These are phyloP conservation scores for Orthosia cruda DNA, from an alignment of 2,888 invertebrate genomes.

Conservation along the genomic window DNA sequence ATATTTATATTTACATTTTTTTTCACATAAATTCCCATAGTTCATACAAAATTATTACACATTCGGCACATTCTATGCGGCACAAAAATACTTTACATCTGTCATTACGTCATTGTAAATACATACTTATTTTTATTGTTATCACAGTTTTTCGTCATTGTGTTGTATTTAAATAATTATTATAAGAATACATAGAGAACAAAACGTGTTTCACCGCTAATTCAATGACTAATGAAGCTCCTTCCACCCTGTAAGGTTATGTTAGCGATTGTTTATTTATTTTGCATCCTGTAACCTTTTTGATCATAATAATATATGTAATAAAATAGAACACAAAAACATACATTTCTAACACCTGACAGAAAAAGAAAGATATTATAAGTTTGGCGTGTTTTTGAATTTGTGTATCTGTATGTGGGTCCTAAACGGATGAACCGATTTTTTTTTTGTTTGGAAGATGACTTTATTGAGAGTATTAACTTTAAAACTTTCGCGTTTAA, in stretches of 20 bases:
- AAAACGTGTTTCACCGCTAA: constrained; percentile 30
- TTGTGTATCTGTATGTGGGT: too few relatives aligned
- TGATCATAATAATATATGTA: too few relatives aligned
- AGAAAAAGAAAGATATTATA: too few relatives aligned
- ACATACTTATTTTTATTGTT: constrained; percentile 65
- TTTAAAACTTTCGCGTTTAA: too few relatives aligned
- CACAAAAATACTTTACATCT: constrained; percentile 43
- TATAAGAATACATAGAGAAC: constrained; percentile 30
- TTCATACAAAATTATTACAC: constrained; percentile 58
- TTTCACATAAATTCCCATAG: constrained; percentile 48
- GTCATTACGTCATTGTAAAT: constrained; percentile 46
- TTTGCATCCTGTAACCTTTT: background rate
- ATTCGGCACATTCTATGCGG: constrained; percentile 57
- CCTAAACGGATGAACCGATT: too few relatives aligned
- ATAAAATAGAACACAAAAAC: too few relatives aligned
- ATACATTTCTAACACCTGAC: too few relatives aligned
- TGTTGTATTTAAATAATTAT: constrained; percentile 61
- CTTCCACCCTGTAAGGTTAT: background rate
- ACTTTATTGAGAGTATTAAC: too few relatives aligned
- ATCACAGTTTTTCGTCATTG: constrained; percentile 67
- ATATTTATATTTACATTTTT: constrained; percentile 62
- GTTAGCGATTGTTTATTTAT: too few relatives aligned
- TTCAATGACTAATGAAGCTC: background rate
- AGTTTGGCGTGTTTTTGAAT: too few relatives aligned
- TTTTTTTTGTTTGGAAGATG: too few relatives aligned